Base-by-base conservation (phyloP, 2,797 vertebrate genomes). In the Tympanoctomys barrerae region DNA sequence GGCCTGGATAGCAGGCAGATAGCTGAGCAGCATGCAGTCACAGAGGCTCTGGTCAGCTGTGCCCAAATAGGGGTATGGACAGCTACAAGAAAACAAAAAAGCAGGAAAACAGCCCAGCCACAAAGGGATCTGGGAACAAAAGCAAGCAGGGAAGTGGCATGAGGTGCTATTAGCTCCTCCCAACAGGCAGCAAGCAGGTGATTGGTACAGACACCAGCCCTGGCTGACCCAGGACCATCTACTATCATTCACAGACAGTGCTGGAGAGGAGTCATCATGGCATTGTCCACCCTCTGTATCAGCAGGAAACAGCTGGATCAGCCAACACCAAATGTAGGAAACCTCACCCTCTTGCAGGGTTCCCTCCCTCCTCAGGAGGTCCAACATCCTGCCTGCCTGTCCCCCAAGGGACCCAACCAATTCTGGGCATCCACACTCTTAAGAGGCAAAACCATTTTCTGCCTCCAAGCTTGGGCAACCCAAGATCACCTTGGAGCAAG, bases 291-390 rank as follows among this genome's bases (percentile, higher is more conserved):
- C 33, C 2, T 5, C 83, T 83, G 89, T 97, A 98, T 98, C 97
- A 12, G 89, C 83, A 97, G 97, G 97, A 98, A 98, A 79, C 97
- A 97, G 97, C 94, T 91, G 96, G 92, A 89, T 42, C 85, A 92
- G 70, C 92, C 54, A 33, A 89, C 79, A 12, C 54, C 75, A 79
- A 90, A 59, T 0, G 42, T 97, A 97, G 97, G 97, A 98, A 98
- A 86, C 92, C 84, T 91, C 92, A 36, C 19, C 75, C 93, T 84
- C 71, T 80, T 64, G 42, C 79, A 75, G 62, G 9, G 5, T 68
- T 75, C 54, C 94, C 21, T 9, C 94, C 94, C 96, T 88, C n/a
- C 36, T 81, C 22, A 3, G 28, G 80, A 96, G 66, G 87, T 22
- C 90, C 93, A 92, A 78, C 83, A 96, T 97, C 95, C 97, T 96